Evolutionary conservation across 1,140 invertebrate genomes (phyloP), one percentile per base, ranked within the genome.

Genomic region (Rhyacophila brunnea): DNA sequence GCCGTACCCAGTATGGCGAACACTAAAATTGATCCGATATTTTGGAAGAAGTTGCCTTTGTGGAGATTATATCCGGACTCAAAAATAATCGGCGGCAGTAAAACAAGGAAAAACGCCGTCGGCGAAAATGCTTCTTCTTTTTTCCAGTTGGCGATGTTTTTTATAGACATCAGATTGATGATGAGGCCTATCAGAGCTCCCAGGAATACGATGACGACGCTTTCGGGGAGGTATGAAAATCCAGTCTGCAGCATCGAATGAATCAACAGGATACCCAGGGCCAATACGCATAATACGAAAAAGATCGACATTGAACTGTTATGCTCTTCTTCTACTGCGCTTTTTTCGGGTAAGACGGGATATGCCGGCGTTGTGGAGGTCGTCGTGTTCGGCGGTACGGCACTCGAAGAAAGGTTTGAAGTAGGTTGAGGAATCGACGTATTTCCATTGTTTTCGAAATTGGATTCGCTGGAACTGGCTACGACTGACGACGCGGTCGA

Each of bases 41-140:
- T 98, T 79, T 97, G 95, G 73, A 99, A 98, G 71, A 99, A 99
- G 71, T 99, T 98, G 48, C 96, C 95, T 76, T 98, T 98, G 69
- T 98, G 96, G 44, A 99, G 82, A 85, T 98, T 98, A 71, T 98
- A 99, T 3, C 96, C 96, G 3, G 95, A 97, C 78, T 99, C 96
- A 83, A 98, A 98, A 65, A 99, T 98, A 42, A 99, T 99, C 0
- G 96, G 96, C 5, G 96, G 96, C n/a, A 99, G 72, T 0, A 99
- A 80, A 1, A 99, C 91, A 42, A 99, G 80, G 68, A 99, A 99
- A 72, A 99, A 99, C 7, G 95, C 92, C 44, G 95, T 99, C 0
- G 96, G 96, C 10, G 93, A 95, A 68, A 99, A 96, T 0, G 95
- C 92, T 79, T 98, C 96, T 75, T 98, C 95, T 77, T 95, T 95